phyloP scores from a whole-genome alignment of 2,888 invertebrate genomes.

The Clistopyga incitator region DNA sequence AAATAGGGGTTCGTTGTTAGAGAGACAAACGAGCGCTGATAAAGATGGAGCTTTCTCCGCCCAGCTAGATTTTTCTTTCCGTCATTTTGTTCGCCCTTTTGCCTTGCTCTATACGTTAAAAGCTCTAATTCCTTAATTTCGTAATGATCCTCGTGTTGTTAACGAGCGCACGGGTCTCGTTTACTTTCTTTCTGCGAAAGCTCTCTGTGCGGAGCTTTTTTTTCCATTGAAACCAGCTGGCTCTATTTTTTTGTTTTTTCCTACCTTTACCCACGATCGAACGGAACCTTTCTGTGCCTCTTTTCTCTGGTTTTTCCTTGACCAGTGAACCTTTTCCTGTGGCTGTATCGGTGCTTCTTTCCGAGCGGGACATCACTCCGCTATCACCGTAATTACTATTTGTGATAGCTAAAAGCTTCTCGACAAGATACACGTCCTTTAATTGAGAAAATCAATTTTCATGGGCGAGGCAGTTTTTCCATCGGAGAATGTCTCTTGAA shows the following conservation, averaged over 20 bases:
- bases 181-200: constrained; percentile 45
- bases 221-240: constrained; percentile 25
- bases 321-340: background rate
- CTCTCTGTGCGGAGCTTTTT: constrained; percentile 44
- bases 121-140: constrained; percentile 71
- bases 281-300: constrained; percentile 11
- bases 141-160: constrained; percentile 71
- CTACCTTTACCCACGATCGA: background rate
- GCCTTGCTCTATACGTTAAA: constrained; percentile 57
- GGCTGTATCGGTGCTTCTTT: constrained; percentile 29
- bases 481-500: constrained; percentile 45
- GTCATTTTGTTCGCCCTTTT: constrained; percentile 48
- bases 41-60: constrained; percentile 56
- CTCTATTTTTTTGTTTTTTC: background rate
- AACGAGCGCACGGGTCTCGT: constrained; percentile 65
- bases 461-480: constrained; percentile 32
- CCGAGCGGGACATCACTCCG: background rate
- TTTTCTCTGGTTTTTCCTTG: constrained; percentile 18
- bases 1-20: constrained; percentile 63
- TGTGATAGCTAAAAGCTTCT: constrained; percentile 41
- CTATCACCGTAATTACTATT: constrained; percentile 35
- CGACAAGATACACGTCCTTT: constrained; percentile 28
- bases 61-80: constrained; percentile 10
- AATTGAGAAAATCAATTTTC: background rate
- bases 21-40: constrained; percentile 68